Base-by-base conservation (phyloP, 2,113 vertebrate genomes). In the Oryzias melastigma region DNA sequence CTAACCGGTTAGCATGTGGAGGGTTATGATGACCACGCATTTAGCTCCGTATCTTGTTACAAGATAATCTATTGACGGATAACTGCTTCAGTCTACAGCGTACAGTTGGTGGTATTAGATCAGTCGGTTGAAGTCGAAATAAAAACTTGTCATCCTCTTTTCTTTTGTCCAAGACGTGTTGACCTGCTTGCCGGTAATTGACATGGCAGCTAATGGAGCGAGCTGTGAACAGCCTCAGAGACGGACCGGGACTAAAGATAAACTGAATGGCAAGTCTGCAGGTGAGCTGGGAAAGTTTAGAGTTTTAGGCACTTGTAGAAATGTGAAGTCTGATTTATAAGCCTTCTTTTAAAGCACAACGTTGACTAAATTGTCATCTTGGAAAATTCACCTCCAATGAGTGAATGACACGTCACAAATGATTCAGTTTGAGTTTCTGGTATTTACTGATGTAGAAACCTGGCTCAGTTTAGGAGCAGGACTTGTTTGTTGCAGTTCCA, bases 141-240 rank as follows among this genome's bases (percentile, higher is more conserved):
- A 53, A 35, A 2, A 35, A 46, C 29, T 48, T 54, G 14, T 60
- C 44, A 14, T 8, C 24, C 7, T 19, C 7, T 19, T 46, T 8
- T 55, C 8, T 53, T 8, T 79, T 8, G 5, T 49, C 24, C 22
- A 7, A 77, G 75, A 78, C 52, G 51, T 46, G 48, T 75, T 63
- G 71, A 69, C 48, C 71, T 50, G 75, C 52, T 62, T 16, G 42
- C 58, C 50, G 85, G 85, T 90, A 82, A 90, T 85, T 89, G 94
- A 96, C 88, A 98, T 98, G 97, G 95, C 95, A 93, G 95, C 95
- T 84, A 95, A 96, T 93, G 95, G 94, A 91, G 93, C 92, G 64
- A 93, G 91, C 52, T 95, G 93, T 91, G 96, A 96, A 45, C 77
- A 87, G 63, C 75, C 87, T 71, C 94, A 95, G 90, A 95, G 92